A percentile compares a stretch with the other conserved stretches of the same genome.
Evolutionary conservation across 2,113 vertebrate genomes (phyloP).

Genomic region (Taurulus bubalis): DNA sequence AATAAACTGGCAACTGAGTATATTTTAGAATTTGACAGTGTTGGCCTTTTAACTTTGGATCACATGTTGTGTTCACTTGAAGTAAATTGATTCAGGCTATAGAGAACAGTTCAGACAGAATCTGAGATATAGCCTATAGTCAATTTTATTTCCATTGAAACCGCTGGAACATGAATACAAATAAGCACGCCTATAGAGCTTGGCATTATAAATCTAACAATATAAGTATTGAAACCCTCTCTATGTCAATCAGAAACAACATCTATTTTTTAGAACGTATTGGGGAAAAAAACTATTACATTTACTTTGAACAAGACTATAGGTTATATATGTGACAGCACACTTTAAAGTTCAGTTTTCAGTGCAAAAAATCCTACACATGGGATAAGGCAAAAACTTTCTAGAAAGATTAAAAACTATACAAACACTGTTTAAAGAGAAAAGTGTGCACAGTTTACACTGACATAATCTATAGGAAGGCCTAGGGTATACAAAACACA

Average conservation of each 20-base stretch:
- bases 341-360: conserved; percentile 58
- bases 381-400: conserved; percentile 71
- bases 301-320: conserved; percentile 46
- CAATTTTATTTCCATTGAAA: conserved; percentile 72
- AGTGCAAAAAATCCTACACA: conserved; percentile 76
- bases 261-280: conserved; percentile 45
- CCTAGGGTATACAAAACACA: conserved; percentile 80
- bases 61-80: not conserved
- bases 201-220: conserved; percentile 75
- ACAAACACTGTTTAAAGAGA: conserved; percentile 81
- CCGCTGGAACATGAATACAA: conserved; percentile 70
- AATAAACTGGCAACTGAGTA: not conserved
- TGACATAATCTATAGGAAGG: conserved; percentile 67
- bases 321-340: conserved; percentile 58
- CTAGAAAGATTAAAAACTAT: conserved; percentile 83
- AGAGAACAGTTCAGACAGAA: conserved; percentile 46
- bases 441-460: conserved; percentile 72
- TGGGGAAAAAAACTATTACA: conserved; percentile 36
- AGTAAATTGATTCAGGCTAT: conserved; percentile 7
- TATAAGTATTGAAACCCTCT: conserved; percentile 65
- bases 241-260: conserved; percentile 58
- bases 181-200: conserved; percentile 68
- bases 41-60: not conserved
- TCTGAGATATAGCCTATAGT: conserved; percentile 52
- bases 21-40: not conserved